phyloP scores from a whole-genome alignment of 2,113 vertebrate species.

The Microtus ochrogaster region DNA sequence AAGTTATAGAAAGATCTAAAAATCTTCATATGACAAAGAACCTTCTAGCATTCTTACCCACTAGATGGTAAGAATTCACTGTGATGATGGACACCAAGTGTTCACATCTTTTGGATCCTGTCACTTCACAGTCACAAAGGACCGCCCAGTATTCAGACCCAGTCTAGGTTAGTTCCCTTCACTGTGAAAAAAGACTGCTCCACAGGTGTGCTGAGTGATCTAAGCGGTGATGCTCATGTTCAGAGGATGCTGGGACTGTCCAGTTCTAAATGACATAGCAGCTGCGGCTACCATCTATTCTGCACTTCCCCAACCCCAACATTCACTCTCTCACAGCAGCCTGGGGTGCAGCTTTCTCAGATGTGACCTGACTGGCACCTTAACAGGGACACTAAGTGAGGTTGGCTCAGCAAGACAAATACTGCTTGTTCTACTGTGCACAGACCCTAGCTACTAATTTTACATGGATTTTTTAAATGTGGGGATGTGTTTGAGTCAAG shows the following conservation, averaged over 20 bases:
- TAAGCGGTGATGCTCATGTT: neutral
- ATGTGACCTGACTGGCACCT: neutral
- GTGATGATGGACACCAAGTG: neutral
- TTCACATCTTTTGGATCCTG: no score
- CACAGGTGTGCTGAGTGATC: neutral
- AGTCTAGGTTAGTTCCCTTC: neutral
- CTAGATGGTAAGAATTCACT: neutral
- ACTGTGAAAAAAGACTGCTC: neutral
- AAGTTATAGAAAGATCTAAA: neutral
- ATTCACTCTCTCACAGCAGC: neutral
- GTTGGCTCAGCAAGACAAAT: neutral
- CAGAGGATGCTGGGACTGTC: neutral
- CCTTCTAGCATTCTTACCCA: neutral
- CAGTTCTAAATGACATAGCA: neutral
- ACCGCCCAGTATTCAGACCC: neutral
- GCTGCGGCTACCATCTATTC: neutral
- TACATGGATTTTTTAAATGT: neutral
- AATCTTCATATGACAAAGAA: neutral
- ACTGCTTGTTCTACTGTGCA: no score
- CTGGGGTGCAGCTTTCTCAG: neutral
- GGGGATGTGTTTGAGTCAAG: neutral
- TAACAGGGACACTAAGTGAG: neutral
- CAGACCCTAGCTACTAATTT: neutral
- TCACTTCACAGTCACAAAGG: neutral
- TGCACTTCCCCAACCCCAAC: neutral